Evolutionary conservation across 2,797 vertebrate genomes (phyloP), one percentile per base, ranked within the genome.

Genomic region (Forpus xanthops): DNA sequence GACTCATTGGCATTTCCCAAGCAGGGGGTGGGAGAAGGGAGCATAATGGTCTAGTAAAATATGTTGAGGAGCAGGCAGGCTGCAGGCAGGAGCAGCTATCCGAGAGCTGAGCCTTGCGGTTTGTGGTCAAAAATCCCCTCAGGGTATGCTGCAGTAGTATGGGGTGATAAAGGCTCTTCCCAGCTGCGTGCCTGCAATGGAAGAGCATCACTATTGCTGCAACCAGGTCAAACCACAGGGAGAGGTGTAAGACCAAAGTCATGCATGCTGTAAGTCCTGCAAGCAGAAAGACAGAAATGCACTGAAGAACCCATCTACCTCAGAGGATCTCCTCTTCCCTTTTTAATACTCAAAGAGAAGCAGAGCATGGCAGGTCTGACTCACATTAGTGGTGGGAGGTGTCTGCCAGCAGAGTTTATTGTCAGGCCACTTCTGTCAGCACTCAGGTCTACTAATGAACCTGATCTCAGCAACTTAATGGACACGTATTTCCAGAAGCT

Each of bases 301-400:
- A 42, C 4, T 1, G 27, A 55, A 49, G 52, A 88, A 47, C 55
- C 33, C 0, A 0, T 60, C 47, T 25, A 18, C 67, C 70, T 71
- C 1, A 0, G 18, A 80, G 76, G 45, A 93, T 50, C 31, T 81
- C 68, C 62, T 41, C 47, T 62, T 87, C 62, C 30, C 53, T 79
- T 91, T 93, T 91, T 79, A 93, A 82, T 76, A 93, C 86, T 61
- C 87, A 85, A 87, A 87, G 64, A 67, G 87, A 96, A 94, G 76
- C 16, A 12, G 82, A 94, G 92, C 90, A 73, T 55, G 84, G 84
- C 83, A 93, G 61, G 56, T 56, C 79, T 89, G 89, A 82, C 75
- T 85, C 35, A 49, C 0, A 7, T 65, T 37, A 90, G 83, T 5
- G 1, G 85, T 27, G 42, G 30, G 42, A 73, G 86, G 72, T 74